Evolutionary conservation across 2,797 vertebrate species (phyloP).

Genomic region (Kryptolebias ocellatus): DNA sequence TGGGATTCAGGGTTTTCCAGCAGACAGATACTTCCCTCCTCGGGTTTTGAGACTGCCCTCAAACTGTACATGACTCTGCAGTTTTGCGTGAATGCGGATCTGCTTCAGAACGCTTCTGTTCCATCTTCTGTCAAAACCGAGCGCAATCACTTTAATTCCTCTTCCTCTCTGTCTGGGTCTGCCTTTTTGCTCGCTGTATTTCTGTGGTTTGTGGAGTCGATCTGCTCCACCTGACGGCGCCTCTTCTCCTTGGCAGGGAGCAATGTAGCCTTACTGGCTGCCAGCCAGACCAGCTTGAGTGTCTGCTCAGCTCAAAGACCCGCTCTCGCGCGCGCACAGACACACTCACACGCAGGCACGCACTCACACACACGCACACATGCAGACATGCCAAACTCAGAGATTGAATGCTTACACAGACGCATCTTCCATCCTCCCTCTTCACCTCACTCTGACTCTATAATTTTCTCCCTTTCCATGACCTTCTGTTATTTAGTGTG

Average conservation of each 20-base stretch:
- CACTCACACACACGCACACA: conserved; percentile 31
- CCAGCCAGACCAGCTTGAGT: conserved; percentile 80
- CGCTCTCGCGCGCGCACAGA: conserved; percentile 31
- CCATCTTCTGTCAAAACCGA: conserved; percentile 62
- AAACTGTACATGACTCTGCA: conserved; percentile 37
- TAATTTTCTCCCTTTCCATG: conserved; percentile 33
- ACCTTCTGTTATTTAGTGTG: conserved; percentile 30
- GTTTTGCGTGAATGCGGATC: conserved; percentile 41
- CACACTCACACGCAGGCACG: not conserved
- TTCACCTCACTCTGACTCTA: conserved; percentile 39
- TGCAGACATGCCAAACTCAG: conserved; percentile 52
- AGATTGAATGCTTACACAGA: conserved; percentile 66
- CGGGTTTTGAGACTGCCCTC: conserved; percentile 24
- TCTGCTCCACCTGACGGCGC: conserved; percentile 80
- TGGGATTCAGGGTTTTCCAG: conserved; percentile 37
- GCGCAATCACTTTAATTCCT: conserved; percentile 70
- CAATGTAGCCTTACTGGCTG: conserved; percentile 77
- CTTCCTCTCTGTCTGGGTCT: conserved; percentile 60
- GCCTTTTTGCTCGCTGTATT: conserved; percentile 65
- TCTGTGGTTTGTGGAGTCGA: conserved; percentile 75
- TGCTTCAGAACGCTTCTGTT: conserved; percentile 47
- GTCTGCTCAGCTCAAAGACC: conserved; percentile 77
- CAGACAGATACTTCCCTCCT: conserved; percentile 39
- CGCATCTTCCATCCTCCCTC: conserved; percentile 50
- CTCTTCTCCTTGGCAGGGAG: conserved; percentile 77